Evolutionary conservation across 2,113 vertebrate species (phyloP).

Genomic region (Microcebus ravelobensis): DNA sequence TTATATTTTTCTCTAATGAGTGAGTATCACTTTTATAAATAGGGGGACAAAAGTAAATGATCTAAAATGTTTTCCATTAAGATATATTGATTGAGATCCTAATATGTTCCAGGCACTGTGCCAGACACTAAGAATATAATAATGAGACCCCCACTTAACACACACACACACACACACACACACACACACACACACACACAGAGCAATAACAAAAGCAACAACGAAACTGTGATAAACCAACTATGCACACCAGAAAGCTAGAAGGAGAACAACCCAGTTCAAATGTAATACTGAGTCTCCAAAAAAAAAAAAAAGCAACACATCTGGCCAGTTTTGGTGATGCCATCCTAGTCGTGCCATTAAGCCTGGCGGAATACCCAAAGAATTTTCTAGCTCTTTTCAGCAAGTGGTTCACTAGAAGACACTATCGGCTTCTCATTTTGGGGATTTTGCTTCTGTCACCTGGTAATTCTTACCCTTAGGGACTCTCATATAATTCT

Average conservation of each 20-base stretch:
- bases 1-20: not conserved
- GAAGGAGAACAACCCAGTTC: not conserved
- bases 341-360: not conserved
- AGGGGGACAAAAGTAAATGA: not conserved
- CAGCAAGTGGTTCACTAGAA: not conserved
- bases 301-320: not conserved
- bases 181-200: not conserved
- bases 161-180: too few species aligned
- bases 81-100: not conserved
- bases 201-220: not conserved
- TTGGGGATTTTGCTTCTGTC: conserved; percentile 3
- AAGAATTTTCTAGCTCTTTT: not conserved
- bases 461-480: not conserved
- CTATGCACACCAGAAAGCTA: not conserved
- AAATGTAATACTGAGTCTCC: not conserved
- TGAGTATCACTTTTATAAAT: conserved; percentile 18
- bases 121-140: not conserved
- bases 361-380: not conserved
- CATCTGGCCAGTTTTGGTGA: not conserved
- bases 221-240: not conserved
- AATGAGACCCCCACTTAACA: not conserved
- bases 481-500: not conserved
- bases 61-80: conserved; percentile 1
- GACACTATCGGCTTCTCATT: not conserved
- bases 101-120: not conserved